Evolutionary conservation across 2,797 vertebrate genomes (phyloP).

Genomic region (Lerista edwardsae): DNA sequence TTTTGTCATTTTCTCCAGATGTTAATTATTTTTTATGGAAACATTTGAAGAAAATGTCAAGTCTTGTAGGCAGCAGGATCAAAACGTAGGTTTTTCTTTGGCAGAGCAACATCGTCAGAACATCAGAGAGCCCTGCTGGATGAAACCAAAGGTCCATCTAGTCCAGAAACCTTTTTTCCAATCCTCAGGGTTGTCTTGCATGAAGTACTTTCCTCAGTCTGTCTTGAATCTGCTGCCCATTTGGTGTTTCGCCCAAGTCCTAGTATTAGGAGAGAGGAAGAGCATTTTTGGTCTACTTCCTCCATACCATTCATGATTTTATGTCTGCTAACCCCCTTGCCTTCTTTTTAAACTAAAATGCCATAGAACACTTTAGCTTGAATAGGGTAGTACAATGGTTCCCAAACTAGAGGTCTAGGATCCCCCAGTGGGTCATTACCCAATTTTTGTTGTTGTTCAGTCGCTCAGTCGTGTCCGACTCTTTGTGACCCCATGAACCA

Average conservation of each 20-base stretch:
- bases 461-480: no score
- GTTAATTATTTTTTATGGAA: conserved; percentile 40
- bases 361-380: neutral
- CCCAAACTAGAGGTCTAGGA: neutral
- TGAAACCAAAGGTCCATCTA: neutral
- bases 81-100: conserved; percentile 4
- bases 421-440: no score
- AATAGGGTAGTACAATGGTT: neutral
- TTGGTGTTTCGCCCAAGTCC: no score
- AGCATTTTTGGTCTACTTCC: neutral
- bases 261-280: neutral
- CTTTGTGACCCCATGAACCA: no score
- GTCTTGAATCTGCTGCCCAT: neutral
- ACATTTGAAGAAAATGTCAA: conserved; percentile 28
- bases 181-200: neutral
- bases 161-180: neutral
- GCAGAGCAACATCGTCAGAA: neutral
- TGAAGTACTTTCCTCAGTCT: neutral
- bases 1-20: conserved; percentile 29
- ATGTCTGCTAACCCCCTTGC: neutral
- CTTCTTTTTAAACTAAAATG: neutral
- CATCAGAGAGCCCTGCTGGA: neutral
- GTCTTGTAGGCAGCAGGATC: conserved; percentile 13
- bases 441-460: no score
- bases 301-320: neutral